These are phyloP conservation scores for Hedya salicella DNA, from an alignment of 2,888 invertebrate genomes.

Conservation along the genomic window DNA sequence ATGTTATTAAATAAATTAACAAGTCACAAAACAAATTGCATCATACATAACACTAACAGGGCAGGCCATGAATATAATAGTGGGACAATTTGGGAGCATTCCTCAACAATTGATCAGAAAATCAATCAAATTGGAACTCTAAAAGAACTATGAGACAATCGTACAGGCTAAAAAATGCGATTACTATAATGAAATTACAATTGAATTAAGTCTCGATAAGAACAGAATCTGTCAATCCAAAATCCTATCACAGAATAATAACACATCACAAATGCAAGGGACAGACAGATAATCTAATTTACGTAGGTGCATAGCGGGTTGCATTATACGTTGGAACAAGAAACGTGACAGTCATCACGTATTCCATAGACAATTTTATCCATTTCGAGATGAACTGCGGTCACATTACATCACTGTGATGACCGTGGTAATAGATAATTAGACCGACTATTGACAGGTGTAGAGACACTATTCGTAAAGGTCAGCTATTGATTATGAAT, in stretches of 20 bases:
- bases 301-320: constrained; percentile 1
- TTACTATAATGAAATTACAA: neutral
- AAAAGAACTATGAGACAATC: too few species aligned
- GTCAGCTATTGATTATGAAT: neutral
- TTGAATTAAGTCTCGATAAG: neutral
- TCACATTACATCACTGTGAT: constrained; percentile 26
- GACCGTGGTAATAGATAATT: constrained; percentile 36
- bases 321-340: neutral
- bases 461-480: neutral
- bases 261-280: neutral
- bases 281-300: constrained; percentile 3
- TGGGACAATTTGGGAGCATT: too few species aligned
- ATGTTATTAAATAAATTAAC: too few species aligned
- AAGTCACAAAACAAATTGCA: too few species aligned
- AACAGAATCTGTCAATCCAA: constrained; percentile 2
- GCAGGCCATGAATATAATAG: too few species aligned
- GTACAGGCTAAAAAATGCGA: too few species aligned
- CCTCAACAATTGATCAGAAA: too few species aligned
- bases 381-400: constrained; percentile 12
- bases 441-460: constrained; percentile 33
- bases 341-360: constrained; percentile 34
- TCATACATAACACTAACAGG: too few species aligned
- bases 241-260: neutral
- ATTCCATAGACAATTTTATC: constrained; percentile 15
- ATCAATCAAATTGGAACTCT: too few species aligned